Conservation (phyloP, 2,113 vertebrate genomes). For the Platycercus adscitus region DNA sequence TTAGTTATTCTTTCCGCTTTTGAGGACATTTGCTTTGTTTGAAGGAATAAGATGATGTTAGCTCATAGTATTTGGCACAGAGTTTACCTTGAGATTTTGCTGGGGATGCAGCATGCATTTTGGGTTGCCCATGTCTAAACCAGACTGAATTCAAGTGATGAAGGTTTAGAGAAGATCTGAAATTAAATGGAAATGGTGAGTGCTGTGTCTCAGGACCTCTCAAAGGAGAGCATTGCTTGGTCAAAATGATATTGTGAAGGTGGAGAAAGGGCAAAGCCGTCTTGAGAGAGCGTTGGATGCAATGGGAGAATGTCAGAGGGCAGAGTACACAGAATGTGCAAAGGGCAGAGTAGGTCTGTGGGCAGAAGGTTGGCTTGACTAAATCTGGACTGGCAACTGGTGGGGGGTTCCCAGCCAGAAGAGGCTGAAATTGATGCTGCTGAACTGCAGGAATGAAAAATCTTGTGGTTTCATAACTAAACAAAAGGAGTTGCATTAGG, state of each 20-base stretch:
- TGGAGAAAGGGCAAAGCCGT: background rate
- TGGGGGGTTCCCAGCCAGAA: background rate
- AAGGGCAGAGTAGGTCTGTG: background rate
- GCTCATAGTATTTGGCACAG: background rate
- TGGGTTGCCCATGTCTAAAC: rapidly evolving
- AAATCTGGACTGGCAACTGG: background rate
- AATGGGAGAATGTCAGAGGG: background rate
- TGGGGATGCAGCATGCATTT: background rate
- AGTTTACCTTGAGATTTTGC: rapidly evolving
- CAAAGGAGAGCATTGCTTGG: background rate
- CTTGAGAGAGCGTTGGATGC: background rate
- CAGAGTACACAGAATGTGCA: background rate
- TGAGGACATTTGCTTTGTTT: background rate
- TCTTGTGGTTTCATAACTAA: background rate
- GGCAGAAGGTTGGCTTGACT: background rate
- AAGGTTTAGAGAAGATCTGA: background rate
- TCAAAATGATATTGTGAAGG: background rate
- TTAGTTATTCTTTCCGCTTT: background rate
- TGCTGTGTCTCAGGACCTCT: background rate
- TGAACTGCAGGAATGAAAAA: background rate
- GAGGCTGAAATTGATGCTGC: background rate
- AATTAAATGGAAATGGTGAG: background rate
- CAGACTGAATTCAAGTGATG: background rate
- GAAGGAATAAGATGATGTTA: background rate
- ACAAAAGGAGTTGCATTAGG: background rate